Base-by-base conservation (phyloP, 2,888 invertebrate species). In the Drosophila birchii region DNA sequence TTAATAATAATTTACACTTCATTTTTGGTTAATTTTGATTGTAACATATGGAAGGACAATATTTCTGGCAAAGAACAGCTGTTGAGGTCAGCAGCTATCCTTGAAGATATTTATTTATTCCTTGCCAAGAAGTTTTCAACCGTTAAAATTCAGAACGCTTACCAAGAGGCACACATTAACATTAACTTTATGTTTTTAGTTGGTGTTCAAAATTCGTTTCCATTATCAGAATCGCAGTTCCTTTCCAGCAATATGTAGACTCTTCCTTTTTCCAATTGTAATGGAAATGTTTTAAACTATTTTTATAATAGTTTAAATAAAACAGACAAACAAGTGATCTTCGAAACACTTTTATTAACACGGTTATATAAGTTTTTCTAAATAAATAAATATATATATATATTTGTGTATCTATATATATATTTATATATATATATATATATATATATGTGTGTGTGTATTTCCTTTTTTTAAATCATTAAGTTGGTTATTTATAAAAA, bases 331-430 rank as follows among this genome's bases (percentile, higher is more conserved):
- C 34, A 16, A 32, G 32, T 34, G 51, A 51, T 51, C 51, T 51
- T 51, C 51, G 51, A 51, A 51, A 51, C 51, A 51, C 51, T 51
- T 51, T 51, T 51, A 51, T 51, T 51, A 51, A 51, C 51, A 51
- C 51, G 51, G 51, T 51, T 51, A 51, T 51, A 51, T 51, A 51
- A 51, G 51, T 51, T 51, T 51, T 49, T 51, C 51, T 51, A 51
- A 51, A 51, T 51, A 51, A 51, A 47, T 45, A 51, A 18, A 51
- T 32, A 49, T 18, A 49, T 32, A 47, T 32, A 47, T 49, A 32
- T 32, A 32, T 29, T 16, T 23, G 8, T 45, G 7, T 32, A 12
- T 32, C 12, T 29, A 29, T 32, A 32, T 49, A 49, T 49, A 18
- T 32, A 49, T 47, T 18, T 32, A 29, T 32, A 49, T 49, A 49